Evolutionary conservation across 1,140 invertebrate genomes (phyloP).

Genomic region (Teleopsis dalmanni): DNA sequence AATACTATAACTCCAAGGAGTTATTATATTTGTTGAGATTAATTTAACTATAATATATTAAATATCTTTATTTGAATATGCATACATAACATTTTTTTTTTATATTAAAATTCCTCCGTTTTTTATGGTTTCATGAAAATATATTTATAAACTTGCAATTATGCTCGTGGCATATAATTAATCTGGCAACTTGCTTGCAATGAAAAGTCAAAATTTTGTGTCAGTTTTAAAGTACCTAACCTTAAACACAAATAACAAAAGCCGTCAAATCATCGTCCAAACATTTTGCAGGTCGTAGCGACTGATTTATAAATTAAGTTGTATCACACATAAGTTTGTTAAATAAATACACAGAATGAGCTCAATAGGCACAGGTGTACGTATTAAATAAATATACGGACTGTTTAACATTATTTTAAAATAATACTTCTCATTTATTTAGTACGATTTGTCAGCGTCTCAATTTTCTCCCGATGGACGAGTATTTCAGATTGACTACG

Average conservation of each 20-base stretch:
- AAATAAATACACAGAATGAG: conserved; percentile 61
- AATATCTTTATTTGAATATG: too few species aligned
- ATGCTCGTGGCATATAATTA: too few species aligned
- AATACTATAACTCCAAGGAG: too few species aligned
- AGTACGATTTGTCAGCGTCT: conserved; percentile 98
- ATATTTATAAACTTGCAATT: too few species aligned
- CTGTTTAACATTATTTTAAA: background rate
- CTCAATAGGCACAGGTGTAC: conserved; percentile 92
- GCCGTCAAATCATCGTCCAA: conserved; percentile 38
- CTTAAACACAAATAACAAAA: conserved; percentile 26
- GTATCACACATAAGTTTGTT: conserved; percentile 10
- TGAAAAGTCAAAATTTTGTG: conserved; percentile 17
- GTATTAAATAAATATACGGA: conserved; percentile 41
- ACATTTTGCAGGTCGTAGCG: conserved; percentile 6
- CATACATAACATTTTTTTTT: too few species aligned
- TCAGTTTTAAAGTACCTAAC: conserved; percentile 13
- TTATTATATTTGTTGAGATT: too few species aligned
- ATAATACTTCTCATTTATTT: conserved; percentile 20
- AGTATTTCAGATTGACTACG: conserved; percentile 99
- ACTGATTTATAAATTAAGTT: conserved; percentile 14
- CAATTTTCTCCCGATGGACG: conserved; percentile 99
- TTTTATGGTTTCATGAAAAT: too few species aligned
- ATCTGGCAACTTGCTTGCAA: conserved; percentile 8
- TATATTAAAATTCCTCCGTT: too few species aligned
- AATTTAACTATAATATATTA: too few species aligned